These are phyloP conservation scores for Strigamia maritima DNA, from an alignment of 2,888 invertebrate species.

Conservation along the genomic window DNA sequence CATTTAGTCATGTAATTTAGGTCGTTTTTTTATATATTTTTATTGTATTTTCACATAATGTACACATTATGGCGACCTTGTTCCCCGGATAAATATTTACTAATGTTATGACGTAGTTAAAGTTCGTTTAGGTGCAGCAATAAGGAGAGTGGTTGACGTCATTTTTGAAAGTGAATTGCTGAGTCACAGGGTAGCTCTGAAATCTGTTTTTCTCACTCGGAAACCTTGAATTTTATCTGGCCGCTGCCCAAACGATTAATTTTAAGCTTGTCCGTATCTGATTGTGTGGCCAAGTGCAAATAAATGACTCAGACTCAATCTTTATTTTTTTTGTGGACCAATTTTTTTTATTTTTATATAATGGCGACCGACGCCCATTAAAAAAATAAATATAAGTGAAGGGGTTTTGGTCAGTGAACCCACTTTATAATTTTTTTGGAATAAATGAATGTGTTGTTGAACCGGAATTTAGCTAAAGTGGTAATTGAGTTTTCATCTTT, in stretches of 20 bases:
- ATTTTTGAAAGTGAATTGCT: no score
- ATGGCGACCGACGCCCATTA: not conserved
- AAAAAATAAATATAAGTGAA: not conserved
- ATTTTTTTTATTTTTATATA: not conserved
- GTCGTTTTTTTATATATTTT: not conserved
- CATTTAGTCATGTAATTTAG: not conserved
- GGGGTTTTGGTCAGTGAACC: not conserved
- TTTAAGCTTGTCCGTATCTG: not conserved
- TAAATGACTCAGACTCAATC: not conserved
- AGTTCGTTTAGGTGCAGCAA: no score
- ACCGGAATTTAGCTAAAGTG: not conserved
- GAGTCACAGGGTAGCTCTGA: no score
- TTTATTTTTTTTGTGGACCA: not conserved
- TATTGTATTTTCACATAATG: no score
- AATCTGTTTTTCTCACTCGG: no score
- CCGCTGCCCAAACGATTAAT: not conserved
- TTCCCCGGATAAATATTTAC: no score
- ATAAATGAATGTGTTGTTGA: not conserved
- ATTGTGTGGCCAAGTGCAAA: not conserved
- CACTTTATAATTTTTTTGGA: not conserved
- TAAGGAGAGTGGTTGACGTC: no score
- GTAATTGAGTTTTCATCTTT: not conserved
- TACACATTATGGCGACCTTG: not conserved
- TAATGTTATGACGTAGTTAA: no score
- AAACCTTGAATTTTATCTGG: not conserved